Evolutionary conservation across 2,797 vertebrate genomes (phyloP).

Genomic region (Poecilia wingei): DNA sequence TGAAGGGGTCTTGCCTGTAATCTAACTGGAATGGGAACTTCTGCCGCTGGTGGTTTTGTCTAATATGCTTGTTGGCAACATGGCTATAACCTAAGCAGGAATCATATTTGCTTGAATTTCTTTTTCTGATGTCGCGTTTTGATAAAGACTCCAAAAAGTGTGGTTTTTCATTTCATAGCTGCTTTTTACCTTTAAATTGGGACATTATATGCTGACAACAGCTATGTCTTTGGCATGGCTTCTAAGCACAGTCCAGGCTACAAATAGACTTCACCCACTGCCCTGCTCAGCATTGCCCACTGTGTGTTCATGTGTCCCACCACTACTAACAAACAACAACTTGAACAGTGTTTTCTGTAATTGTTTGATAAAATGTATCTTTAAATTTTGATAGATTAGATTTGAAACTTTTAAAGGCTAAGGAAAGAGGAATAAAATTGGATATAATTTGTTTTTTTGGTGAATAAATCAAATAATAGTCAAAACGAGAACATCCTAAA

Average conservation of each 20-base stretch:
- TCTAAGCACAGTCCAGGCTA: slow-evolving; percentile 34
- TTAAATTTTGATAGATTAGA: not conserved
- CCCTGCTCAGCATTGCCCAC: slow-evolving; percentile 34
- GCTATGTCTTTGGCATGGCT: slow-evolving; percentile 62
- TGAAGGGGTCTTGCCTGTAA: slow-evolving; percentile 64
- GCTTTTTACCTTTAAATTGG: slow-evolving; percentile 31
- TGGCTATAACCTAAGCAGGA: slow-evolving; percentile 56
- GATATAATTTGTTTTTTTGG: not conserved
- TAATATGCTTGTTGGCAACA: slow-evolving; percentile 49
- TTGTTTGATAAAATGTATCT: not conserved
- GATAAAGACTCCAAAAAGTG: slow-evolving; percentile 7
- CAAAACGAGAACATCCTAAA: not conserved
- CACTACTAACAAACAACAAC: slow-evolving; percentile 56
- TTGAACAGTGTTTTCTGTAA: slow-evolving; percentile 19
- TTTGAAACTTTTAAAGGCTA: slow-evolving; percentile 5
- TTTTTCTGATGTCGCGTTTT: slow-evolving; percentile 39
- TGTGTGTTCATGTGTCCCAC: slow-evolving; percentile 57
- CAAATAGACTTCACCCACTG: slow-evolving; percentile 36
- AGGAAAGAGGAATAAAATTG: not conserved
- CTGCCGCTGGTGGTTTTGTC: slow-evolving; percentile 52
- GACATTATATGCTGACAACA: slow-evolving; percentile 40
- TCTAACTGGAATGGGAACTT: slow-evolving; percentile 63
- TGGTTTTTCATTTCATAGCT: slow-evolving; percentile 19
- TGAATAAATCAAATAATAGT: not conserved
- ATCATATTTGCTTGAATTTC: slow-evolving; percentile 42